Base-by-base conservation (phyloP, 30 jellyfish, hydroid and myxozoan species). In the Chironex yamaguchii region DNA sequence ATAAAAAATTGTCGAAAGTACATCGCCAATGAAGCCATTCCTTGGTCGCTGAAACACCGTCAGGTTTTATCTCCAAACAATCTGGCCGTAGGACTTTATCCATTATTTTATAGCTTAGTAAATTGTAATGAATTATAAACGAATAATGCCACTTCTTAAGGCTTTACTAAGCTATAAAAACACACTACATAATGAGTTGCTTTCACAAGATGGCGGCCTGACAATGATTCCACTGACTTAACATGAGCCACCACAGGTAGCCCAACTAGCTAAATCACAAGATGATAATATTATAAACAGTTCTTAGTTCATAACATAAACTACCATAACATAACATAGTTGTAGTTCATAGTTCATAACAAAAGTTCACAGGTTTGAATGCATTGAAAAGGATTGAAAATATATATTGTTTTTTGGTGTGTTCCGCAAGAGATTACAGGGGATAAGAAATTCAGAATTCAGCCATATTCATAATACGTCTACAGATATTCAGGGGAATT, bases 1-100 rank as follows among this genome's bases (percentile, higher is more conserved):
- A 85, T 50, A 89, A 42, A 89, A 62, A 89, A 49, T 70, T 79
- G 67, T 81, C 84, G 54, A 89, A 89, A 34, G 97, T 89, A 49
- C 68, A 28, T 17, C 68, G 78, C 97, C 90, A 89, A 66, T 89
- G 87, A 49, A 70, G 81, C 93, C 74, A 79, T 48, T 36, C 52
- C 50, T 81, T 68, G 25, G 84, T 87, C 1, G 89, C 89, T 14
- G 52, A 71, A 17, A 87, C 33, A 9, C 84, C 20, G 63, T 89
- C 71, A 26, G 82, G 95, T 42, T 53, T 48, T n/a, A 62, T 84
- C 69, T 73, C 94, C 29, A 89, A 71, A 48, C 90, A 72, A 20
- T 86, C 87, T 62, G 92, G 96, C 49, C 52, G 23, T 49, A 86
- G 71, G 24, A 76, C 74, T 86, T 67, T 63, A 36, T 86, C 96